Evolutionary conservation across 2,113 vertebrate species (phyloP), one percentile per base, ranked within the genome.

Genomic region (Labeo catla): DNA sequence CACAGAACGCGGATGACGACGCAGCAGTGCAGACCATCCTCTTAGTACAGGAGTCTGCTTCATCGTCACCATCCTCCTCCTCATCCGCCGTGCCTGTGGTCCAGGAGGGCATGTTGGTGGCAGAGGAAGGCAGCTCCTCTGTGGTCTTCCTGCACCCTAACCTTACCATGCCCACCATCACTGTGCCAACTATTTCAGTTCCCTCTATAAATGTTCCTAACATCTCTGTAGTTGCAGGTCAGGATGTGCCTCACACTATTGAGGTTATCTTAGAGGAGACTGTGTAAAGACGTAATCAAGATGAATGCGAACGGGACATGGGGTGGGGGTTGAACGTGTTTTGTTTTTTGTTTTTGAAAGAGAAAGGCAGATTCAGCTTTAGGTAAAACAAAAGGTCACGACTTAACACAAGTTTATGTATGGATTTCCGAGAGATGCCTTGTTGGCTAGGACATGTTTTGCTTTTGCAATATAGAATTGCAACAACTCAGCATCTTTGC

Each of bases 191-290:
- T 1, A 92, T 86, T 66, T 93, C 94, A 72, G 36, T 90, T 70
- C 86, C 86, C 76, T 80, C 86, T 2, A 91, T 93, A 83, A 93
- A 92, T 68, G 91, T 66, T 16, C 54, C 81, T n/a, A 74, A 81
- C 28, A 81, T 86, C 49, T 84, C 84, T 47, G 66, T 95, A 89
- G 89, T 95, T 88, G 93, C 93, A 45, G 89, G 92, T 0, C 83
- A 89, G 84, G 93, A 95, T 39, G 91, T 94, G 0, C 92, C 93
- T 0, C 94, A 96, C 36, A 88, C 95, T 84, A 94, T 96, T 5
- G 95, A 96, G 92, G 94, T 95, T 83, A 95, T 96, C 23, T 92
- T 96, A 57, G 95, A 96, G 87, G 94, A 96, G 88, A 95, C 94
- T 0, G 91, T 95, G 28, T 95, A 86, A 70, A 21, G 2, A 52